Evolutionary conservation across 2,888 invertebrate species (phyloP).

Genomic region (Scrobipalpa costella): DNA sequence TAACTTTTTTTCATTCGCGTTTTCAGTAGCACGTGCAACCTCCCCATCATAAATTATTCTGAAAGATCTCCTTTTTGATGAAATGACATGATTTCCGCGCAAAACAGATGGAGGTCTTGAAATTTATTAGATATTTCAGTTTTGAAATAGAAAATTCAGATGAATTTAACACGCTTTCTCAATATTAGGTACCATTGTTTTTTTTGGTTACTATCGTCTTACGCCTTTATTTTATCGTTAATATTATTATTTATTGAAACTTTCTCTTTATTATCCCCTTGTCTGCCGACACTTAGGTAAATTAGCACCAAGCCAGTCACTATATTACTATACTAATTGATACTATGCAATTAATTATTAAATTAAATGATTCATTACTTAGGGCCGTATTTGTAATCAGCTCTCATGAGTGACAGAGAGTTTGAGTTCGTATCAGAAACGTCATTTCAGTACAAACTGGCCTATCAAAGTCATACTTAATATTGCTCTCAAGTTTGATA

Average conservation of each 20-base stretch:
- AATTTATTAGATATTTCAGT: slow-evolving; percentile 18
- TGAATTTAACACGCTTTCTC: neutral
- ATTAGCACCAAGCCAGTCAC: too few relatives aligned
- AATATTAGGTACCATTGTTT: neutral
- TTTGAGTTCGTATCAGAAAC: too few relatives aligned
- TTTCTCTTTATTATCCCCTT: too few relatives aligned
- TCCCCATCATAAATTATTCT: slow-evolving; percentile 14
- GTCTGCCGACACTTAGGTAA: too few relatives aligned
- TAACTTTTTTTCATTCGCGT: slow-evolving; percentile 12
- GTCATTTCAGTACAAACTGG: too few relatives aligned
- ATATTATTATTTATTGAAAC: neutral
- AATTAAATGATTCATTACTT: too few relatives aligned
- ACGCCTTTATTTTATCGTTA: neutral
- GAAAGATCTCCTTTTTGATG: slow-evolving; percentile 17
- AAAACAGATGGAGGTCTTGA: slow-evolving; percentile 13
- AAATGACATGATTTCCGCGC: slow-evolving; percentile 18
- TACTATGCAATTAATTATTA: too few relatives aligned
- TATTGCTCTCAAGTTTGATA: too few relatives aligned
- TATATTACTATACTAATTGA: too few relatives aligned
- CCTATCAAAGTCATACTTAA: too few relatives aligned
- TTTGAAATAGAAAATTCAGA: neutral
- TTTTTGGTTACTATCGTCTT: neutral
- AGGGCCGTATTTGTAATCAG: too few relatives aligned
- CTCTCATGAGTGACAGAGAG: too few relatives aligned
- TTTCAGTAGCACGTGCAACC: slow-evolving; percentile 19